phyloP scores from a whole-genome alignment of 2,888 invertebrate species.

The Oeneis ivallda region DNA sequence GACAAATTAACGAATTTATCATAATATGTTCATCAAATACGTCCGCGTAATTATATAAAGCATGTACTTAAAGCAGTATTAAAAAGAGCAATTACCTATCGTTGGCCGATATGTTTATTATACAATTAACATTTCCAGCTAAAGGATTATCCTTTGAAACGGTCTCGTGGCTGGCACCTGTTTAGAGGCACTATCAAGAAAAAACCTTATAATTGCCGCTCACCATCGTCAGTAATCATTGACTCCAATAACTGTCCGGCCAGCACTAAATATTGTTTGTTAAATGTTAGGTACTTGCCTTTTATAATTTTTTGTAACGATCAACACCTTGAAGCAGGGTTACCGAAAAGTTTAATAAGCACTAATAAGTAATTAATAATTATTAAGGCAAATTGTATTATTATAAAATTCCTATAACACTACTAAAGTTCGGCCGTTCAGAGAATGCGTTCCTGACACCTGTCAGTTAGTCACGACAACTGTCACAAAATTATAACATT shows the following conservation, averaged over 20 bases:
- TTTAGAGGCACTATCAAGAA: conserved; percentile 51
- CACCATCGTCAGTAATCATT: conserved; percentile 75
- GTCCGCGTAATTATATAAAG: conserved; percentile 8
- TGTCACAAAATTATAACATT: too few relatives aligned
- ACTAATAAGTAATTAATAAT: too few relatives aligned
- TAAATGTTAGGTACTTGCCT: conserved; percentile 69
- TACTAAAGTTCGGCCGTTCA: too few relatives aligned
- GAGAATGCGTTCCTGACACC: too few relatives aligned
- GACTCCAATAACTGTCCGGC: conserved; percentile 79
- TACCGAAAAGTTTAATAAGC: conserved; percentile 52
- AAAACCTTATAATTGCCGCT: conserved; percentile 63
- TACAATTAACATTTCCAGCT: conserved; percentile 25
- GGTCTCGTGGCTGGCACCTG: conserved; percentile 60
- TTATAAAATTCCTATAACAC: too few relatives aligned
- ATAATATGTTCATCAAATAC: conserved; percentile 8
- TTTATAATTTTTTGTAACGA: conserved; percentile 72
- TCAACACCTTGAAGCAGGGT: conserved; percentile 67
- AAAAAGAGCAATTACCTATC: conserved; percentile 20
- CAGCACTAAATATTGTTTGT: conserved; percentile 80
- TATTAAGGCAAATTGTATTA: not conserved
- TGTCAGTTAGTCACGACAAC: too few relatives aligned
- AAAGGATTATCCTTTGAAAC: conserved; percentile 40
- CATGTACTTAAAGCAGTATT: not conserved
- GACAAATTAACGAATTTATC: conserved; percentile 6
- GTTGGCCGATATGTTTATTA: conserved; percentile 22